These are phyloP conservation scores for Sarcophaga carnaria DNA, from an alignment of 2,888 invertebrate species.

Conservation along the genomic window DNA sequence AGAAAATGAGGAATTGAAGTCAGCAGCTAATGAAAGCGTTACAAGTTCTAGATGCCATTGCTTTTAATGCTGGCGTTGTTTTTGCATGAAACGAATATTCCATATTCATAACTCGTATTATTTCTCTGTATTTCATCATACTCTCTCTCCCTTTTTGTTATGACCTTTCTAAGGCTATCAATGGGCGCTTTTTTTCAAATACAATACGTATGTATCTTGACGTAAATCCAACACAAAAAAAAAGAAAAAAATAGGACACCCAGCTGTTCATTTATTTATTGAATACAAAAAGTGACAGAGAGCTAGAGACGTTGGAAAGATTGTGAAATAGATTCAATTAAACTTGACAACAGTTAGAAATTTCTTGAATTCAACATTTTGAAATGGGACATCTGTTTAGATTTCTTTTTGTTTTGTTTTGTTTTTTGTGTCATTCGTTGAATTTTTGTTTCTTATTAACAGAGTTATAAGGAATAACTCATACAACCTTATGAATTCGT, in stretches of 20 bases:
- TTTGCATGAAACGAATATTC: too few relatives aligned
- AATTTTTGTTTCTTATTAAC: too few relatives aligned
- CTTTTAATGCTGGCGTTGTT: too few relatives aligned
- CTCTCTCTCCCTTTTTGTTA: constrained; percentile 1
- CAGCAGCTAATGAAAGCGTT: too few relatives aligned
- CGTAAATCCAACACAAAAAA: not conserved
- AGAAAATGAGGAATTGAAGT: too few relatives aligned
- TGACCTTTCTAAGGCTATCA: constrained; percentile 18
- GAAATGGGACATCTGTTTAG: constrained; percentile 57
- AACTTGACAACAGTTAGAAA: constrained; percentile 49
- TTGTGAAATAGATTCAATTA: not conserved
- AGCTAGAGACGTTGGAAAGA: not conserved
- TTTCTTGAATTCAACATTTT: constrained; percentile 41
- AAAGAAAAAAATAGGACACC: not conserved
- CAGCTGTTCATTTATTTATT: constrained; percentile 46
- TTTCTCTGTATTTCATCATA: constrained; percentile 28
- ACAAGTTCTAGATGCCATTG: too few relatives aligned
- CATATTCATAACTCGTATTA: not conserved
- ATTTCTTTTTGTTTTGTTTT: not conserved
- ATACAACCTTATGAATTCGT: too few relatives aligned
- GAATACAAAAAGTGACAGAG: not conserved
- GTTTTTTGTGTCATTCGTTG: too few relatives aligned
- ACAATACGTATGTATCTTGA: too few relatives aligned
- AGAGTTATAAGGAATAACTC: too few relatives aligned
- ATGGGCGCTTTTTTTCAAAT: constrained; percentile 25